Evolutionary conservation across 2,888 invertebrate species (phyloP).

Genomic region (Epistrophe grossulariae): DNA sequence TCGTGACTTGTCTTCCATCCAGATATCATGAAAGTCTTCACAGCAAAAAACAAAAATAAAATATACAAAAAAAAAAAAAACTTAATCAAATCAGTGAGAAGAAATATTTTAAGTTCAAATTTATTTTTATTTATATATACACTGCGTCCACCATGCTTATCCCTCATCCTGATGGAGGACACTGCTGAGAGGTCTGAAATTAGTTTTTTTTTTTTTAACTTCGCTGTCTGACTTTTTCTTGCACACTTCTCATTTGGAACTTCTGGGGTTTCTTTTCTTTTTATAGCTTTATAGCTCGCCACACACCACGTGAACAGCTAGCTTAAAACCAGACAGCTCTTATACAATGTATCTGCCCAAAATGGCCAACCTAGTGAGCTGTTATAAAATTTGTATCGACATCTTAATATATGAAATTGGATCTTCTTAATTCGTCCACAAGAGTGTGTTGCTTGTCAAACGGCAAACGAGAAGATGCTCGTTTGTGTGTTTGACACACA

Average conservation of each 20-base stretch:
- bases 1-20: slow-evolving; percentile 73
- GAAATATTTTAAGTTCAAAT: slow-evolving; percentile 37
- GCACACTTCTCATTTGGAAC: slow-evolving; percentile 48
- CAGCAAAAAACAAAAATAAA: slow-evolving; percentile 1
- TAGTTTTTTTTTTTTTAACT: slow-evolving; percentile 23
- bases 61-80: slow-evolving; percentile 22
- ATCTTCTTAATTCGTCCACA: slow-evolving; percentile 65
- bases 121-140: slow-evolving; percentile 56
- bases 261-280: slow-evolving; percentile 73
- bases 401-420: slow-evolving; percentile 72
- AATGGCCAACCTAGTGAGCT: slow-evolving; percentile 73
- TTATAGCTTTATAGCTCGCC: slow-evolving; percentile 49
- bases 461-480: background rate
- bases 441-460: slow-evolving; percentile 75
- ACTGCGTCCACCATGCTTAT: slow-evolving; percentile 62
- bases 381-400: slow-evolving; percentile 73
- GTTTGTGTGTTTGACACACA: slow-evolving; percentile 21
- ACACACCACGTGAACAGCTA: slow-evolving; percentile 55
- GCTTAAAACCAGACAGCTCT: no score
- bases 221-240: slow-evolving; percentile 1
- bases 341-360: slow-evolving; percentile 50
- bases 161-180: slow-evolving; percentile 55
- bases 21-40: slow-evolving; percentile 56
- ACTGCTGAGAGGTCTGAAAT: slow-evolving; percentile 51
- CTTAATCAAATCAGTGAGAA: slow-evolving; percentile 53